Evolutionary conservation across 2,888 invertebrate genomes (phyloP).

Genomic region (Glaucopsyche alexis): DNA sequence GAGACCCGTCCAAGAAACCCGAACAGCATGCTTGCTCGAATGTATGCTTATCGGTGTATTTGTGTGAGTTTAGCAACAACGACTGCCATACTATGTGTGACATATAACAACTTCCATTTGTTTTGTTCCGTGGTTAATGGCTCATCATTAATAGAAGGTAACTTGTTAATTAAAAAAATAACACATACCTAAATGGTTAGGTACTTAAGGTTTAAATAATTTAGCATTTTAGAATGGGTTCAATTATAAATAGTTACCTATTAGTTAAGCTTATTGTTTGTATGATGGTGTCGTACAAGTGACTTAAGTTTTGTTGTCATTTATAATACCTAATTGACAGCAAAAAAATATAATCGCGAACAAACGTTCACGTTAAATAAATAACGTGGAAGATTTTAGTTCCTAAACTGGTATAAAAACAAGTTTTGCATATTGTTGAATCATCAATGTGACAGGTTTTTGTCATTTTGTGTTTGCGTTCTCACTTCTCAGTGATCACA

Average conservation of each 20-base stretch:
- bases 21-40: too few species aligned
- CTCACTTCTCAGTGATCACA: neutral
- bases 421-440: slow-evolving; percentile 26
- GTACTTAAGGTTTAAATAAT: neutral
- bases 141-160: too few species aligned
- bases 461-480: slow-evolving; percentile 19
- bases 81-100: too few species aligned
- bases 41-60: too few species aligned
- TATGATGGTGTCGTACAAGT: neutral
- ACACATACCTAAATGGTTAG: too few species aligned
- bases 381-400: slow-evolving; percentile 27
- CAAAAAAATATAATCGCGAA: slow-evolving; percentile 18
- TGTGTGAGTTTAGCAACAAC: too few species aligned
- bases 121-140: too few species aligned
- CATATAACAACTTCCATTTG: too few species aligned
- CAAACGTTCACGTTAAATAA: slow-evolving; percentile 21
- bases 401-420: slow-evolving; percentile 24
- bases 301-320: slow-evolving; percentile 14
- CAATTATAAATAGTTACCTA: neutral
- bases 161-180: too few species aligned
- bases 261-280: neutral
- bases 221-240: neutral
- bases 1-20: too few species aligned
- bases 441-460: slow-evolving; percentile 22
- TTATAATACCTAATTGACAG: slow-evolving; percentile 15